Percentiles rank a stretch among this genome's conserved stretches.
These are phyloP conservation scores for Melikaiella ostensackeni DNA, from an alignment of 2,888 invertebrate species.

Conservation along the genomic window DNA sequence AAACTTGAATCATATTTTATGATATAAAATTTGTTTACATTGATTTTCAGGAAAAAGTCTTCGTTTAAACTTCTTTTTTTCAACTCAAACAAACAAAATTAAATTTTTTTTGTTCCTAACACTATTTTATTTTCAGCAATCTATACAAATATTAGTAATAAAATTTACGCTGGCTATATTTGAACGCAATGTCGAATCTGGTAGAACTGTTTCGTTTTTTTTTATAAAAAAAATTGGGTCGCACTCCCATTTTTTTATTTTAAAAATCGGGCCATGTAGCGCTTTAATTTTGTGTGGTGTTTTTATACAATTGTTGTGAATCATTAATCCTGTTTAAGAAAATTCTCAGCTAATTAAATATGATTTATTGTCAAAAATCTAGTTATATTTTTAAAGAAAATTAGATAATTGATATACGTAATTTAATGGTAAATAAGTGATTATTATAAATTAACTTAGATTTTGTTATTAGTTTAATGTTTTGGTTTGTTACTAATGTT, in stretches of 20 bases:
- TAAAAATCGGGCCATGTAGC: neutral
- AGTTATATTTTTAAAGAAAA: neutral
- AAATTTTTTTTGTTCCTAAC: neutral
- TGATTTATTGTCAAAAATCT: neutral
- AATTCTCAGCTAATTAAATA: neutral
- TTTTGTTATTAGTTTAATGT: neutral
- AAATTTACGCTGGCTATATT: neutral
- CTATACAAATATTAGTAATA: neutral
- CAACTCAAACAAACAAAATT: neutral
- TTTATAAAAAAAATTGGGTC: neutral
- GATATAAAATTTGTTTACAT: neutral
- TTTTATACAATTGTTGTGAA: neutral
- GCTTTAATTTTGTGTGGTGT: neutral
- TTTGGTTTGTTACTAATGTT: neutral
- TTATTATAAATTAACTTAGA: neutral
- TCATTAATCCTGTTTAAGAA: neutral
- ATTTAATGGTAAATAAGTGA: neutral
- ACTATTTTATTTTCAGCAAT: neutral
- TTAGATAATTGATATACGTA: neutral
- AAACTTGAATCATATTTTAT: no score
- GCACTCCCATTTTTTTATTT: neutral
- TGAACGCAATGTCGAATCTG: neutral
- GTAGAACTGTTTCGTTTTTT: neutral
- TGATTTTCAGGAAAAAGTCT: neutral
- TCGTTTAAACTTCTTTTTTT: neutral